Conservation (phyloP, 2,797 vertebrate genomes). For the Chiroxiphia lanceolata region DNA sequence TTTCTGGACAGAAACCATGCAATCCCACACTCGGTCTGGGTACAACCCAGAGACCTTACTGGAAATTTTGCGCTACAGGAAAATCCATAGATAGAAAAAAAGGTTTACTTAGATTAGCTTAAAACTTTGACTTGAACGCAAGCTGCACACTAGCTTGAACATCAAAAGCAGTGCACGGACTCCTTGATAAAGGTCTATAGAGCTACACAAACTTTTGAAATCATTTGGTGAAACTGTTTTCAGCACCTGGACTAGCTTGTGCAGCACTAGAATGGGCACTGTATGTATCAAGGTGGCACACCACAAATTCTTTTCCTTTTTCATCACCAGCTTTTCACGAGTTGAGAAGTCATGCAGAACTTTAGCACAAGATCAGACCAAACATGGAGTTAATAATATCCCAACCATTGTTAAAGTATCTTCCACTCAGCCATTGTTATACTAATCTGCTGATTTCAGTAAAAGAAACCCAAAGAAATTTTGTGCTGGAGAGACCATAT, state of each 20-base stretch:
- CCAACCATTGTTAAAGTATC: background rate
- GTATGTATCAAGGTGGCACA: background rate
- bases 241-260: background rate
- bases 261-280: background rate
- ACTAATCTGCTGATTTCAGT: background rate
- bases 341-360: background rate
- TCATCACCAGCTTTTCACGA: background rate
- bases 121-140: background rate
- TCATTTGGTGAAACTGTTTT: background rate
- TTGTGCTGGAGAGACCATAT: background rate
- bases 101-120: background rate
- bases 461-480: background rate
- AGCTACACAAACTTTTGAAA: background rate
- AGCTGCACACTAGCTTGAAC: accelerated
- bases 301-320: background rate
- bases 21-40: background rate
- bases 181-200: background rate
- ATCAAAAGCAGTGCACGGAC: background rate
- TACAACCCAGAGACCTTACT: background rate
- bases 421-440: background rate
- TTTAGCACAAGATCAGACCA: background rate
- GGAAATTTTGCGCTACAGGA: background rate
- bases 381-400: background rate
- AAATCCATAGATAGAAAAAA: background rate
- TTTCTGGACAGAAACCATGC: background rate